Evolutionary conservation across 1,140 invertebrate species (phyloP).

Genomic region (Danaus plexippus): DNA sequence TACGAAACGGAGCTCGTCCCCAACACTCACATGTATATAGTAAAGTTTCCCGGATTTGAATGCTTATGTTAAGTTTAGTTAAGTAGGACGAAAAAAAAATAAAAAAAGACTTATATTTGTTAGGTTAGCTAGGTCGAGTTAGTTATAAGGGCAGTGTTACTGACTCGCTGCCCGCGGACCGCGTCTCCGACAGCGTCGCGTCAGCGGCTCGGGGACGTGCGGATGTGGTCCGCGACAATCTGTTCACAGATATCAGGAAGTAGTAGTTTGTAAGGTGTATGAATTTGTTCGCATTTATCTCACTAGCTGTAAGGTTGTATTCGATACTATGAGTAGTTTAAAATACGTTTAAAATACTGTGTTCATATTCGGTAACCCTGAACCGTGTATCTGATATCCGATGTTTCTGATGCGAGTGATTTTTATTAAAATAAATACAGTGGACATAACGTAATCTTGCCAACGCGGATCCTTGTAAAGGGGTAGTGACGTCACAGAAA

Average conservation of each 20-base stretch:
- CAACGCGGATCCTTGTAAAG: conserved; percentile 4
- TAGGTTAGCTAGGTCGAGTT: conserved; percentile 34
- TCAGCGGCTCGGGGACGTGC: no score
- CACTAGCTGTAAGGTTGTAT: conserved; percentile 12
- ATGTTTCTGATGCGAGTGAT: no score
- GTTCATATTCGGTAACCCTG: no score
- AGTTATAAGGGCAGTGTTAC: conserved; percentile 1
- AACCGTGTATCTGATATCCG: no score
- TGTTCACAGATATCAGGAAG: no score
- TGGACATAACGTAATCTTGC: conserved; percentile 8
- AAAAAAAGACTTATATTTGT: conserved; percentile 65
- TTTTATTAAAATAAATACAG: no score
- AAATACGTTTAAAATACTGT: no score
- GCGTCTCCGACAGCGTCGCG: no score
- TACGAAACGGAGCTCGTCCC: background rate
- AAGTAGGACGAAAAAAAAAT: conserved; percentile 37
- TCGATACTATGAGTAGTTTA: no score
- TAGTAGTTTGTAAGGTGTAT: background rate
- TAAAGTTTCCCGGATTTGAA: conserved; percentile 54
- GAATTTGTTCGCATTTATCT: conserved; percentile 18
- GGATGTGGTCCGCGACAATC: no score
- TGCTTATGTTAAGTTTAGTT: conserved; percentile 35
- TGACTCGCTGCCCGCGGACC: no score
- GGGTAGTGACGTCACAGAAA: background rate
- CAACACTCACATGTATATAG: no score